phyloP scores from a whole-genome alignment of 2,113 vertebrate species.

The Sceloporus undulatus region DNA sequence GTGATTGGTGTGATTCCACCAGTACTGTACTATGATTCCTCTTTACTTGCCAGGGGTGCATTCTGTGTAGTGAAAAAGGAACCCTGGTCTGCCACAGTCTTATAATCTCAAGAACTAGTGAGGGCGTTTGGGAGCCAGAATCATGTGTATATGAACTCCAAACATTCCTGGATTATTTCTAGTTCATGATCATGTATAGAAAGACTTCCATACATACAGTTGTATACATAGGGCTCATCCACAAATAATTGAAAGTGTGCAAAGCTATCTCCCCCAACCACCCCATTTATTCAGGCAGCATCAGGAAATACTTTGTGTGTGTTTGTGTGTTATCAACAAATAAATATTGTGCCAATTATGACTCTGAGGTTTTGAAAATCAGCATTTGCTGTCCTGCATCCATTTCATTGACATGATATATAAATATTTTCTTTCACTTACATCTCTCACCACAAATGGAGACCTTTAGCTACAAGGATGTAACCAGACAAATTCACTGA shows the following conservation, averaged over 20 bases:
- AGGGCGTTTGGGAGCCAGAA: background rate
- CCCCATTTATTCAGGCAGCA: background rate
- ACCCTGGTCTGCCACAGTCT: too few species aligned
- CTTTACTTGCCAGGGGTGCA: background rate
- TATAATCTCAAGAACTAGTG: background rate
- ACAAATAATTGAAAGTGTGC: background rate
- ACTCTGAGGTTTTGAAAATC: background rate
- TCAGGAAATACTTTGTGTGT: background rate
- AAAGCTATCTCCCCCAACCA: background rate
- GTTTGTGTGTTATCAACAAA: background rate
- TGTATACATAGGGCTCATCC: background rate
- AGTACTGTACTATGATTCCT: too few species aligned
- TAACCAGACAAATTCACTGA: slow-evolving; percentile 23
- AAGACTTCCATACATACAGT: background rate
- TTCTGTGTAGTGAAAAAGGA: background rate
- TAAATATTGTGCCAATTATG: background rate
- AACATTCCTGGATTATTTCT: background rate
- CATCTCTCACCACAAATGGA: rapidly evolving
- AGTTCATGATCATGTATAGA: background rate
- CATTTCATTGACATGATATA: background rate
- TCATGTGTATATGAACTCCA: background rate
- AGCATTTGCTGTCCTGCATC: background rate
- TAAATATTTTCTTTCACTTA: slow-evolving; percentile 3
- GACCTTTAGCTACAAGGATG: background rate
- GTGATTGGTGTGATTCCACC: too few species aligned